Base-by-base conservation (phyloP, 2,113 vertebrate genomes). In the Mugil cephalus region DNA sequence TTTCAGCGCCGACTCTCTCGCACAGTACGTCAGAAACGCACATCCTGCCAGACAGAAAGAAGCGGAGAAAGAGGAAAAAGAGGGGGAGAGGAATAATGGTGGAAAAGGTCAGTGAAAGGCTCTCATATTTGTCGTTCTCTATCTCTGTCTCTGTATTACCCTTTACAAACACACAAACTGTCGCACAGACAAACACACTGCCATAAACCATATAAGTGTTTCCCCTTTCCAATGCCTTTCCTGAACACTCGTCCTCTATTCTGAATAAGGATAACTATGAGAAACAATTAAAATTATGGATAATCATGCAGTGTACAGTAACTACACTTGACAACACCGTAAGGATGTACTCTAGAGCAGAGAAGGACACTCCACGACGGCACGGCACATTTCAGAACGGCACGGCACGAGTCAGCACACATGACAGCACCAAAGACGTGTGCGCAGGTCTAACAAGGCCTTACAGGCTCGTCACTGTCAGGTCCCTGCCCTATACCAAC, bases 11-110 rank as follows among this genome's bases (percentile, higher is more conserved):
- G 96, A 97, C 78, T 97, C 96, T 62, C 96, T 95, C 55, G 96
- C 95, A 75, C 96, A 97, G 90, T 97, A 97, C 43, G 96, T 97
- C 91, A 97, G 94, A 91, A 97, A 97, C 59, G 96, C 96, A 91
- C 96, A 96, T 94, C 96, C 96, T 97, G 89, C 82, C 64, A 85
- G 75, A 88, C 7, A 78, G 60, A 66, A 50, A 77, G 47, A 60
- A 51, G 59, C 30, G 64, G 65, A 74, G 43, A 65, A 18, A 53
- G 61, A 74, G 58, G 63, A 18, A 58, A n/a, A 39, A 56, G 58
- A 70, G 52, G 30, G 19, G 39, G 35, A 53, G 69, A 58, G 51
- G 40, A 60, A 38, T 18, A 42, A 78, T 21, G 61, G 64, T 60
- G 70, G 36, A 70, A 62, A 75, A 70, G 60, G 50, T 87, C 66